Evolutionary conservation across 2,113 vertebrate species (phyloP).

Genomic region (Clarias batrachus): DNA sequence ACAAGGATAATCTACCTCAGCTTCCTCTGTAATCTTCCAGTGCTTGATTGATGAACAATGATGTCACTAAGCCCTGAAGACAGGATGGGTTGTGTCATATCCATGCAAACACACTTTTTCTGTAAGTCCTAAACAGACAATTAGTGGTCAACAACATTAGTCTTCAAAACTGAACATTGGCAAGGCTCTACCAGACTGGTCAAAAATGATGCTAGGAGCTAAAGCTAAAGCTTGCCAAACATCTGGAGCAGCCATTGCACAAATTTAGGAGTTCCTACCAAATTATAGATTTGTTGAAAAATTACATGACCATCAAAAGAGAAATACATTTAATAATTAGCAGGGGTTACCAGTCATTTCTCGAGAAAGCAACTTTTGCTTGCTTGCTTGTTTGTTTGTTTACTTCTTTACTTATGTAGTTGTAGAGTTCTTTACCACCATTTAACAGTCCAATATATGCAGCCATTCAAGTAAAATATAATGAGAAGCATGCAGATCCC

Average conservation of each 20-base stretch:
- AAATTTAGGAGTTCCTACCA: background rate
- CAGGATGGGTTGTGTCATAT: background rate
- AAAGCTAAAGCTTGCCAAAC: background rate
- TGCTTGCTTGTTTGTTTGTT: background rate
- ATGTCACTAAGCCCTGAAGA: slow-evolving; percentile 3
- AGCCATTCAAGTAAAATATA: background rate
- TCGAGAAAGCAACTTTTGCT: background rate
- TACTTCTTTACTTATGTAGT: background rate
- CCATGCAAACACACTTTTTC: background rate
- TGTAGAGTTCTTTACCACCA: background rate
- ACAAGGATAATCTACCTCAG: background rate
- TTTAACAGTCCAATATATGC: background rate
- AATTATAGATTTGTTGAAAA: slow-evolving; percentile 12
- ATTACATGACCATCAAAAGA: slow-evolving; percentile 1
- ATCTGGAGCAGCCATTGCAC: background rate
- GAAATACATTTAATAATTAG: slow-evolving; percentile 17
- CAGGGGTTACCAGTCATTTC: background rate
- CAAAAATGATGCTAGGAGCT: background rate
- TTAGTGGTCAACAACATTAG: slow-evolving; percentile 14
- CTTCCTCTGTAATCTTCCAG: background rate
- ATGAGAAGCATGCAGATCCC: background rate
- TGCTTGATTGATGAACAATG: background rate
- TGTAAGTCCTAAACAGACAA: background rate
- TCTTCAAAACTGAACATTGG: slow-evolving; percentile 1
- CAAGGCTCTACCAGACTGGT: background rate